A percentile compares a stretch with the other conserved stretches of the same genome.
Conservation (phyloP, 2,797 vertebrate genomes). For the Vultur gryphus region DNA sequence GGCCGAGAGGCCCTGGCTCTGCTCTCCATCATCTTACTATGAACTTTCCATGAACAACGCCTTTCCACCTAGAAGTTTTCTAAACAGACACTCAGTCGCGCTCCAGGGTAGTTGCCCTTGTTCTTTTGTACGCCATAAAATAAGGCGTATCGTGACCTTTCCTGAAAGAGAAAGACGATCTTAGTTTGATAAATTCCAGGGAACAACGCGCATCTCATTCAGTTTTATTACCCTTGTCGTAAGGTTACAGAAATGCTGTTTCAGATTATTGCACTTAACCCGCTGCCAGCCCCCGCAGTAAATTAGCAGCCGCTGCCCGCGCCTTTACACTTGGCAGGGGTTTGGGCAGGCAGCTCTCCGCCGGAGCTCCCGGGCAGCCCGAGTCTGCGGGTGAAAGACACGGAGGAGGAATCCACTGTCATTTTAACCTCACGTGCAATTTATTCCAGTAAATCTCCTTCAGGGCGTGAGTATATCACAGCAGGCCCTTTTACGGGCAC, state of each 20-base stretch:
- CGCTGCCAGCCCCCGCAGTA: background rate
- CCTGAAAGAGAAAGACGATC: background rate
- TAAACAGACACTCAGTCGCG: rapidly evolving
- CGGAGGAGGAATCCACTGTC: rapidly evolving
- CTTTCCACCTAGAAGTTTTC: background rate
- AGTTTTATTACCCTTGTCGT: background rate
- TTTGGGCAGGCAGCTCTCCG: background rate
- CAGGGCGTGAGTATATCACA: background rate
- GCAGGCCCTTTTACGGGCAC: background rate
- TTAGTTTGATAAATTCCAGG: background rate
- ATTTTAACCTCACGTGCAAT: background rate
- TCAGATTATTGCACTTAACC: slow-evolving; percentile 16
- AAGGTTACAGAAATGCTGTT: slow-evolving; percentile 4
- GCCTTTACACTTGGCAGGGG: background rate
- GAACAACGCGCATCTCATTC: background rate
- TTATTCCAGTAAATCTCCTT: background rate
- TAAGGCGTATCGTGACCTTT: background rate
- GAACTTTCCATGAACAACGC: background rate
- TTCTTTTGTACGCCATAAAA: background rate
- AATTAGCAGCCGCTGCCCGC: background rate
- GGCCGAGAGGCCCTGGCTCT: background rate
- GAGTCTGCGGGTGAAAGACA: background rate
- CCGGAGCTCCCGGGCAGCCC: background rate
- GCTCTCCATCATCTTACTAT: background rate
- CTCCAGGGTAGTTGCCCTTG: background rate